Conservation (phyloP, 1,140 invertebrate species). For the Ooceraea biroi region DNA sequence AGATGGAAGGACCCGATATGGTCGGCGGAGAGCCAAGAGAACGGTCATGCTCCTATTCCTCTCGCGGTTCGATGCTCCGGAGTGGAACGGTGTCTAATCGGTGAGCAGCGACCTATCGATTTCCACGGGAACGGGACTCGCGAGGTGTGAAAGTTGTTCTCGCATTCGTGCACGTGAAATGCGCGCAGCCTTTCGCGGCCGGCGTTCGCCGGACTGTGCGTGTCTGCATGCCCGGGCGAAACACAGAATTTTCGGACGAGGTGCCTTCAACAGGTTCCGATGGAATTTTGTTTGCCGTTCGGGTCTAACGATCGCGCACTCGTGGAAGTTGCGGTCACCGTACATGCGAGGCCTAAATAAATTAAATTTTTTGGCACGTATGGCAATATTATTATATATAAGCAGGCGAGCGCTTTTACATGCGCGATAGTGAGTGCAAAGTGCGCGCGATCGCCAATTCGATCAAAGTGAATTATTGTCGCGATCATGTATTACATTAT, state of each 20-base stretch:
- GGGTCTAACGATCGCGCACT: constrained; percentile 1
- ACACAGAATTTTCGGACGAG: not conserved
- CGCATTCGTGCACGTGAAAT: constrained; percentile 37
- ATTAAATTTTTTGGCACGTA: no score
- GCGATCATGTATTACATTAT: not conserved
- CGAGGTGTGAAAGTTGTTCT: constrained; percentile 60
- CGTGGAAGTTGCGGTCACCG: constrained; percentile 18
- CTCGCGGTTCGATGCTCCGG: constrained; percentile 50
- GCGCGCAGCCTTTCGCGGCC: constrained; percentile 8
- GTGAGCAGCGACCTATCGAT: constrained; percentile 38
- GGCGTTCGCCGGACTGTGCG: constrained; percentile 3
- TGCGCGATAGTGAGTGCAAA: not conserved
- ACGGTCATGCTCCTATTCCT: constrained; percentile 45
- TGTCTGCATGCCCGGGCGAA: not conserved
- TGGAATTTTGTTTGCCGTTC: constrained; percentile 28
- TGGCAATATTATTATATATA: no score
- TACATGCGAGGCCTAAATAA: no score
- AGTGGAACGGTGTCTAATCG: constrained; percentile 55
- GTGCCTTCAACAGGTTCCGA: not conserved
- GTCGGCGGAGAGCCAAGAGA: constrained; percentile 49
- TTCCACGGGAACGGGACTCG: constrained; percentile 39
- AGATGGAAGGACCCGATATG: constrained; percentile 41
- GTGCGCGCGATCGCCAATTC: not conserved
- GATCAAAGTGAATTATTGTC: not conserved
- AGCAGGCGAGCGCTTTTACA: not conserved